These are phyloP conservation scores for Dexiosoma caninum DNA, from an alignment of 2,888 invertebrate genomes.

Conservation along the genomic window DNA sequence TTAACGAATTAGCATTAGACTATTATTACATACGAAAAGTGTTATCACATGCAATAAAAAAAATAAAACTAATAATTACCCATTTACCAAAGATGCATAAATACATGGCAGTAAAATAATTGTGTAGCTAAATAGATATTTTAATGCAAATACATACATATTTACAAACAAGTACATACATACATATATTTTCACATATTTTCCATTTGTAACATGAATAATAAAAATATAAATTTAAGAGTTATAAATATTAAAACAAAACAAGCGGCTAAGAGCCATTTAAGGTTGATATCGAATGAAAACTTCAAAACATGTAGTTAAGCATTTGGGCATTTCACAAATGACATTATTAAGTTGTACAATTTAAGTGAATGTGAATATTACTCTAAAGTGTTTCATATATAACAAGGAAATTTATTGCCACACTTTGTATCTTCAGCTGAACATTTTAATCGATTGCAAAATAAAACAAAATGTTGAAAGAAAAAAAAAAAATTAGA, in stretches of 20 bases:
- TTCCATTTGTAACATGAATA: no score
- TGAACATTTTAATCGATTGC: neutral
- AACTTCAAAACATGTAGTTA: neutral
- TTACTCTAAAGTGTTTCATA: neutral
- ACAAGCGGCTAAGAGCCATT: neutral
- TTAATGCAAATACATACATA: neutral
- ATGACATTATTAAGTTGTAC: neutral
- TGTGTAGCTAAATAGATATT: slow-evolving; percentile 24
- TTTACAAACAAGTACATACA: neutral
- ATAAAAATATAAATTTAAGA: neutral
- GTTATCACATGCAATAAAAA: neutral
- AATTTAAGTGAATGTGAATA: neutral
- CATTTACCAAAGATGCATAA: slow-evolving; percentile 29
- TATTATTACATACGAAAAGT: neutral
- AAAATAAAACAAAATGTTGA: no score
- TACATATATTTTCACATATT: no score
- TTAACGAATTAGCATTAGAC: neutral
- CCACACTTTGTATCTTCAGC: neutral
- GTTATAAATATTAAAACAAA: neutral
- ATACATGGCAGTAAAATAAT: slow-evolving; percentile 1
- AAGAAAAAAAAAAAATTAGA: neutral
- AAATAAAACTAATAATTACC: neutral
- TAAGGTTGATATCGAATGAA: neutral
- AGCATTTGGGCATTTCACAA: neutral
- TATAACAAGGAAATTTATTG: no score